Evolutionary conservation across 2,797 vertebrate species (phyloP).

Genomic region (Anguilla megastoma): DNA sequence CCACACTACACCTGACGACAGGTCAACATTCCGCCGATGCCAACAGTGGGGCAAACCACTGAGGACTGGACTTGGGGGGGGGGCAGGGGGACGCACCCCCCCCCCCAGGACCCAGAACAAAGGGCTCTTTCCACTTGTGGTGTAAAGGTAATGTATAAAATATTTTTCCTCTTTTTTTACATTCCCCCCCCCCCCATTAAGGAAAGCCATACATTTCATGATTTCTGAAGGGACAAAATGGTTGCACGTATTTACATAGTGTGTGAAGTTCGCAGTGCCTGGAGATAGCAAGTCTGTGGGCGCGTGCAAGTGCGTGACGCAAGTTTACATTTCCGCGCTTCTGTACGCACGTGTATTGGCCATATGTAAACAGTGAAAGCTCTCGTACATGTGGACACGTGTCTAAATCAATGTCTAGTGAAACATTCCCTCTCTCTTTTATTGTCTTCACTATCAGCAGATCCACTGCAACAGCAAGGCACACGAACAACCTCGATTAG

Average conservation of each 20-base stretch:
- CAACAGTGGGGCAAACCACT: conserved; percentile 2
- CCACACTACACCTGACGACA: background rate
- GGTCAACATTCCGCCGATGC: background rate
- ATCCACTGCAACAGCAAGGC: background rate
- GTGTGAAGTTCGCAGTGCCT: background rate
- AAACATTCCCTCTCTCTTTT: conserved; percentile 13
- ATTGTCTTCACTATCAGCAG: conserved; percentile 3
- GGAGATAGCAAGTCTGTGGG: background rate
- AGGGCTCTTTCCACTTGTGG: background rate
- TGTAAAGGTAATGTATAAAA: background rate
- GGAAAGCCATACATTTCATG: background rate
- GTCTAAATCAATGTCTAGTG: conserved; percentile 6
- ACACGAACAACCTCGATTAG: background rate
- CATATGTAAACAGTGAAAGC: background rate
- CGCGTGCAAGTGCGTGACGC: background rate
- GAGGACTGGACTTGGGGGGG: background rate
- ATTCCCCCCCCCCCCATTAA: no score
- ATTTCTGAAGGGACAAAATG: conserved; percentile 9
- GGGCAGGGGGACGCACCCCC: background rate
- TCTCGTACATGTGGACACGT: background rate
- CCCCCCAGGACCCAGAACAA: background rate
- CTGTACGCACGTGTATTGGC: background rate
- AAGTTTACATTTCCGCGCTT: background rate
- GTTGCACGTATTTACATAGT: conserved; percentile 15
- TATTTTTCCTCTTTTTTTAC: background rate